Evolutionary conservation across 2,797 vertebrate genomes (phyloP).

Genomic region (Mus caroli): DNA sequence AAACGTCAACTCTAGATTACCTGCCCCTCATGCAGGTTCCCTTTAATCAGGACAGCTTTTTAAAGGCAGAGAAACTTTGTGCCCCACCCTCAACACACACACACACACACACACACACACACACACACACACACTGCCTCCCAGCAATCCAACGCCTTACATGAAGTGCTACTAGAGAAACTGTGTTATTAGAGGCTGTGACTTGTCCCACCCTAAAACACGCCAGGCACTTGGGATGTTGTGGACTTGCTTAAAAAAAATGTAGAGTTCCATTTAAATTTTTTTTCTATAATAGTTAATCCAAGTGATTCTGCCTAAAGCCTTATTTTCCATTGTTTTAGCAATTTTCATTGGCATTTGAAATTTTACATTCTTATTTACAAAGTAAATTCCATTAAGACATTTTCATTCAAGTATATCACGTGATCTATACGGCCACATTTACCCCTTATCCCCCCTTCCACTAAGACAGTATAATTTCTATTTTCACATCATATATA

Average conservation of each 20-base stretch:
- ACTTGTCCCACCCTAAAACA: background rate
- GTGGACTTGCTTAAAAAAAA: background rate
- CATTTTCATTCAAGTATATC: background rate
- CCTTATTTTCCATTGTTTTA: background rate
- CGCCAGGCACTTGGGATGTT: background rate
- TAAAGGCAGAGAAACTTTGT: background rate
- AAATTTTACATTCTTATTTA: background rate
- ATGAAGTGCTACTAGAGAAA: background rate
- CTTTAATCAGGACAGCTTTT: slow-evolving; percentile 15
- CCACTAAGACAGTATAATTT: background rate
- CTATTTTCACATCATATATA: background rate
- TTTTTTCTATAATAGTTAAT: background rate
- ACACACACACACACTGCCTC: background rate
- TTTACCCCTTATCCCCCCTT: background rate
- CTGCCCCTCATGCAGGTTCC: background rate
- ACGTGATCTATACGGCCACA: background rate
- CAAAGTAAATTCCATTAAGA: background rate
- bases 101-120: background rate
- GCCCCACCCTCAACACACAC: background rate
- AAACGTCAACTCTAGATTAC: background rate
- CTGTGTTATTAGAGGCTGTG: background rate
- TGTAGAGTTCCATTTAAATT: background rate
- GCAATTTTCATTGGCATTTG: background rate
- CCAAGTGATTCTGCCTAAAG: background rate
- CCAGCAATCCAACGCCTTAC: slow-evolving; percentile 30